Percentiles rank a stretch among this genome's conserved stretches.
These are phyloP conservation scores for Peucedramus taeniatus DNA, from an alignment of 2,113 vertebrate species.

Conservation along the genomic window DNA sequence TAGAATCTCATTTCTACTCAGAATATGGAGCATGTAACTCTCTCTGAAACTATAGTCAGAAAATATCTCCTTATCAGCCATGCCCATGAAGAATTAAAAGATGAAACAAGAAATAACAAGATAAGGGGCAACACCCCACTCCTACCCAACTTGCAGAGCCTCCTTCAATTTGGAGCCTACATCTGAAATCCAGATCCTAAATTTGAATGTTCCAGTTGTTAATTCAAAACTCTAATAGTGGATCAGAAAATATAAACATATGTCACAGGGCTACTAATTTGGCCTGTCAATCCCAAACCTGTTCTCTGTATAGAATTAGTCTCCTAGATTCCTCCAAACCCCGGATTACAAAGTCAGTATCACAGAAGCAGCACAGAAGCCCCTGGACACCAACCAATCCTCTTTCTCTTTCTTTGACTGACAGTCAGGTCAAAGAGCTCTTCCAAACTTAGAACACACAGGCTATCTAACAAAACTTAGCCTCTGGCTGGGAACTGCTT, in stretches of 20 bases:
- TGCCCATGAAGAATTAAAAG: not conserved
- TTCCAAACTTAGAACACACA: not conserved
- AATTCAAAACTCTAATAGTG: not conserved
- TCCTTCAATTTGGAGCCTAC: not conserved
- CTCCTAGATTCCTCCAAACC: not conserved
- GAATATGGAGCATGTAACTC: not conserved
- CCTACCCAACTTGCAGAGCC: not conserved
- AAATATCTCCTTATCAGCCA: not conserved
- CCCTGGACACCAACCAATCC: not conserved
- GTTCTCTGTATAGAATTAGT: not conserved
- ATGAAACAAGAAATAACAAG: not conserved
- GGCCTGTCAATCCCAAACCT: not conserved
- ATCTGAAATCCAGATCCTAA: not conserved
- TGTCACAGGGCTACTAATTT: not conserved
- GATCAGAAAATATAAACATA: not conserved
- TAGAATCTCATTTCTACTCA: not conserved
- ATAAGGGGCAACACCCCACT: not conserved
- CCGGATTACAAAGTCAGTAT: not conserved
- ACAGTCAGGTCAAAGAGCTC: not conserved
- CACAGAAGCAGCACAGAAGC: not conserved
- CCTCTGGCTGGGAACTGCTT: not conserved
- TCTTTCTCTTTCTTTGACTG: not conserved
- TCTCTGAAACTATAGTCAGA: not conserved
- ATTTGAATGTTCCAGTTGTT: not conserved
- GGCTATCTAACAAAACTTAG: not conserved